These are phyloP conservation scores for Orthonevra nobilis DNA, from an alignment of 2,888 invertebrate species.

Conservation along the genomic window DNA sequence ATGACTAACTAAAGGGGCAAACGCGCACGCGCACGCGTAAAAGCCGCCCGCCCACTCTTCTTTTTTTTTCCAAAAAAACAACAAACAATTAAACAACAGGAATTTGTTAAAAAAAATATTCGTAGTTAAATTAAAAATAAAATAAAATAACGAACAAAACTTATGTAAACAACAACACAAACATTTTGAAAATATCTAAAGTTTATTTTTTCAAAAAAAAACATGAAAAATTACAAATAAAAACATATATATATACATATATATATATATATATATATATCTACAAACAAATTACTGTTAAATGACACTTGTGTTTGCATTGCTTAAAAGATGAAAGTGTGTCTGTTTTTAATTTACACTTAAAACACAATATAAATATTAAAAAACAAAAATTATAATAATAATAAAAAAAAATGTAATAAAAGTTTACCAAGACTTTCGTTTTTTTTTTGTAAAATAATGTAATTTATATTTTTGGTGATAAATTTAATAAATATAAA, in stretches of 20 bases:
- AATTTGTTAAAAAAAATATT: constrained; percentile 53
- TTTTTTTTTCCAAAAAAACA: constrained; percentile 75
- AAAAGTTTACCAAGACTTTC: constrained; percentile 61
- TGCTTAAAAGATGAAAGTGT: constrained; percentile 64
- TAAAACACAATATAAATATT: constrained; percentile 38
- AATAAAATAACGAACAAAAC: constrained; percentile 46
- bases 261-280: no score
- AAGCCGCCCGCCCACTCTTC: constrained; percentile 70
- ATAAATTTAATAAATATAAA: constrained; percentile 31
- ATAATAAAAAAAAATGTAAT: constrained; percentile 56
- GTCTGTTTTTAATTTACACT: constrained; percentile 53
- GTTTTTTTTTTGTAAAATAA: constrained; percentile 69
- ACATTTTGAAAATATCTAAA: constrained; percentile 60
- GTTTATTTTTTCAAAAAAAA: constrained; percentile 58
- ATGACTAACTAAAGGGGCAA: constrained; percentile 61
- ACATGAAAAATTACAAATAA: constrained; percentile 35
- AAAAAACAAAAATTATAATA: constrained; percentile 58
- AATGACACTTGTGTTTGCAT: constrained; percentile 57
- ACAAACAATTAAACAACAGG: constrained; percentile 2
- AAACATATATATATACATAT: constrained; percentile 20
- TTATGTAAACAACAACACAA: constrained; percentile 54
- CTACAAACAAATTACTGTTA: constrained; percentile 46
- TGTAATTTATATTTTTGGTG: constrained; percentile 70
- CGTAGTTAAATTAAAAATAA: constrained; percentile 33
- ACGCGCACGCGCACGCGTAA: constrained; percentile 40